Evolutionary conservation across 2,113 vertebrate species (phyloP), one percentile per base, ranked within the genome.

Genomic region (Datnioides undecimradiatus): DNA sequence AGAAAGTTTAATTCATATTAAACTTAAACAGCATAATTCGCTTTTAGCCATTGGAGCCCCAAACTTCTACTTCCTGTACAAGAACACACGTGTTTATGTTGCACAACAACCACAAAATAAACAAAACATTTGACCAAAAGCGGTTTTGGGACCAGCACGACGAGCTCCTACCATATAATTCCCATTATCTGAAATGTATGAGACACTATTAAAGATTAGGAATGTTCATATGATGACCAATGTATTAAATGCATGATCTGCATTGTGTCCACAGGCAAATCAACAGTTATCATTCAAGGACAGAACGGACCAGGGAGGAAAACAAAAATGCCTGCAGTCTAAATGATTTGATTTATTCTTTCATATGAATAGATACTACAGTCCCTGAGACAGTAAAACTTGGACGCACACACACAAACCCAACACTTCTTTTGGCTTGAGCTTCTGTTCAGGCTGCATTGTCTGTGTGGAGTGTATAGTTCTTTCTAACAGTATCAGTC

Each of bases 371-470:
- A 48, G 7, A 31, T 40, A 69, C 36, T 21, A 27, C 6, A 8
- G 21, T 16, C 10, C 17, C n/a, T n/a, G 7, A 38, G 14, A 13
- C 11, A 17, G 23, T 57, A 21, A 48, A 76, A 67, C 6, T 1
- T 23, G n/a, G n/a, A n/a, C n/a, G n/a, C n/a, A n/a, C n/a, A n/a
- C n/a, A n/a, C n/a, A n/a, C n/a, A n/a, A n/a, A n/a, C n/a, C n/a
- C n/a, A n/a, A n/a, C n/a, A 38, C 43, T 60, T 73, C 16, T 60
- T 60, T 49, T 16, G 31, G 19, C 57, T 19, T 72, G 29, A 23
- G 19, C 29, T 7, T 58, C 21, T n/a, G n/a, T n/a, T n/a, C n/a
- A n/a, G n/a, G n/a, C n/a, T n/a, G n/a, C n/a, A n/a, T n/a, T n/a
- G n/a, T n/a, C n/a, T 71, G 40, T 25, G 54, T 57, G 25, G n/a